Conservation (phyloP, 2,113 vertebrate species). For the Epinephelus lanceolatus region DNA sequence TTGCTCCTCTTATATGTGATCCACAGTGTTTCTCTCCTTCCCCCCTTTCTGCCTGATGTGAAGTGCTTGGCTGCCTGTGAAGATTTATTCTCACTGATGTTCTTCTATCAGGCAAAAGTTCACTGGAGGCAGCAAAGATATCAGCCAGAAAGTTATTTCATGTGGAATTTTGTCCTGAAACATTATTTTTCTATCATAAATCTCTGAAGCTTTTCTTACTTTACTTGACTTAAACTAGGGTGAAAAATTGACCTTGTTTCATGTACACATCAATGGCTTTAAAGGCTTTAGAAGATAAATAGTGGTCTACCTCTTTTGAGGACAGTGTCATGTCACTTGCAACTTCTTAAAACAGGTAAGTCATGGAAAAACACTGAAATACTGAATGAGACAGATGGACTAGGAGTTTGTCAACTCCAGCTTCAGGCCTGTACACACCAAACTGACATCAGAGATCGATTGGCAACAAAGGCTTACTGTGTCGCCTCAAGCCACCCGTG, state of each 20-base stretch:
- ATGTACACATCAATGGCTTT: not conserved
- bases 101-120: slow-evolving; percentile 38
- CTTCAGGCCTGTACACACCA: no score
- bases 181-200: not conserved
- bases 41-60: slow-evolving; percentile 1
- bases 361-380: not conserved
- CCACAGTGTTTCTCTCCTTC: slow-evolving; percentile 19
- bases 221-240: not conserved
- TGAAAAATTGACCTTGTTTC: not conserved
- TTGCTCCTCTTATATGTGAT: slow-evolving; percentile 20
- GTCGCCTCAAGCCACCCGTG: no score
- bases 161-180: slow-evolving; percentile 2
- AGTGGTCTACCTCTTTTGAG: not conserved
- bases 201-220: not conserved
- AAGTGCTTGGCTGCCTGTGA: slow-evolving; percentile 32
- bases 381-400: not conserved
- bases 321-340: not conserved
- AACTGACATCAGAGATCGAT: no score
- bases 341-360: not conserved
- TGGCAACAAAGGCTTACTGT: no score
- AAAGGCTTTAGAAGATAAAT: not conserved
- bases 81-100: slow-evolving; percentile 49
- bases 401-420: no score
- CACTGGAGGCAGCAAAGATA: slow-evolving; percentile 9
- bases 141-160: slow-evolving; percentile 5